Conservation (phyloP, 2,888 invertebrate species). For the Chrysina gloriosa region DNA sequence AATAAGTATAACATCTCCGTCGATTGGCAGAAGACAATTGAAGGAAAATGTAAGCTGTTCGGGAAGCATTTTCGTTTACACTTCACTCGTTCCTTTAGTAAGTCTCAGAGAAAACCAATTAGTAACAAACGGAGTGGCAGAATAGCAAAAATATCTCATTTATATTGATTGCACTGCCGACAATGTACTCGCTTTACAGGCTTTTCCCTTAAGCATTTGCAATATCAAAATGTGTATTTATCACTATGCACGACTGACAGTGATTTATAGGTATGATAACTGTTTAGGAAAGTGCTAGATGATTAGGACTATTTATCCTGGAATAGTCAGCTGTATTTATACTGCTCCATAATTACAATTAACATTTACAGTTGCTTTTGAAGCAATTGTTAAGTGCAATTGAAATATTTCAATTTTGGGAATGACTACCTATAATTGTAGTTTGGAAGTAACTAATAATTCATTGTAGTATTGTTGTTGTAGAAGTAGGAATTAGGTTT, state of each 20-base stretch:
- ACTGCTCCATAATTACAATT: neutral
- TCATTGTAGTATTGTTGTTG: too few species aligned
- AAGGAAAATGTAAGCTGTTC: constrained; percentile 35
- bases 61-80: constrained; percentile 28
- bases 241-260: neutral
- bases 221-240: constrained; percentile 19
- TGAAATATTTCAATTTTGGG: too few species aligned
- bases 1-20: constrained; percentile 14
- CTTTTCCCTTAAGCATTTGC: neutral
- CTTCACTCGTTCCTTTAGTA: constrained; percentile 19
- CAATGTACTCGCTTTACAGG: neutral
- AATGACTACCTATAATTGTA: too few species aligned
- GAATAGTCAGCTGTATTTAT: neutral
- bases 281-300: neutral
- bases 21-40: constrained; percentile 32
- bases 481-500: too few species aligned
- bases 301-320: constrained; percentile 12
- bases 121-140: constrained; percentile 32
- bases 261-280: constrained; percentile 18
- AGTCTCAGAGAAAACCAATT: constrained; percentile 39
- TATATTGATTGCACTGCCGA: constrained; percentile 25
- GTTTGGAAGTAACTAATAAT: too few species aligned
- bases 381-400: neutral
- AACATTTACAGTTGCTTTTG: neutral
- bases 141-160: constrained; percentile 36